These are phyloP conservation scores for Oryzias curvinotus DNA, from an alignment of 2,113 vertebrate species.

Conservation along the genomic window DNA sequence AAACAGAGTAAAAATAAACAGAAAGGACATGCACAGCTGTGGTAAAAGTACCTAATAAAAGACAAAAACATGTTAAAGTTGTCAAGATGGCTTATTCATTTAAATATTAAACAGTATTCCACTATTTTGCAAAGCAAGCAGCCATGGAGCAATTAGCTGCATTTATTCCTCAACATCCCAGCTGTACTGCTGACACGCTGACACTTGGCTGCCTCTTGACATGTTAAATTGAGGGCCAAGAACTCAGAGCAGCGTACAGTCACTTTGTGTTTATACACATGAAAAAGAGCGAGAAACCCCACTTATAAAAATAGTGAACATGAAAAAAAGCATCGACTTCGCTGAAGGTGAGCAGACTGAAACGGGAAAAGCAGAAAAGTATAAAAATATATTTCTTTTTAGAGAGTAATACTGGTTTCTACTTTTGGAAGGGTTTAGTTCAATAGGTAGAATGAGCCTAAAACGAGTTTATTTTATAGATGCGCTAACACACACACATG, in stretches of 20 bases:
- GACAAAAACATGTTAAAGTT: not conserved
- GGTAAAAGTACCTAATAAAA: not conserved
- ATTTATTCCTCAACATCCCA: conserved; percentile 32
- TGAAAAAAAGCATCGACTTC: not conserved
- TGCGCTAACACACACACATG: conserved; percentile 7
- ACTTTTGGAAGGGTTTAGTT: conserved; percentile 39
- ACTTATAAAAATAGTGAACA: conserved; percentile 5
- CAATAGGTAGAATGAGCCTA: conserved; percentile 12
- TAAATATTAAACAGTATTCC: no score
- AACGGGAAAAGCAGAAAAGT: not conserved
- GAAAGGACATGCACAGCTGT: conserved; percentile 2
- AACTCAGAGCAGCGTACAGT: conserved; percentile 27
- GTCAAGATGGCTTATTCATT: no score
- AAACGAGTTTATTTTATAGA: conserved; percentile 41
- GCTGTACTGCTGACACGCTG: conserved; percentile 38
- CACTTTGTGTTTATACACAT: conserved; percentile 14
- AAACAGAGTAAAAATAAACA: not conserved
- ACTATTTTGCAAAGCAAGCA: conserved; percentile 24
- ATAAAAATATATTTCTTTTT: not conserved
- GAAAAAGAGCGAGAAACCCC: conserved; percentile 2
- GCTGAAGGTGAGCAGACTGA: conserved; percentile 17
- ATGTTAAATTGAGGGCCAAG: conserved; percentile 50
- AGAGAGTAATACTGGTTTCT: conserved; percentile 26
- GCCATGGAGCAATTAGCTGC: conserved; percentile 29
- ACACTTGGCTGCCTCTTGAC: conserved; percentile 61